Evolutionary conservation across 2,888 invertebrate genomes (phyloP).

Genomic region (Penaeus monodon): DNA sequence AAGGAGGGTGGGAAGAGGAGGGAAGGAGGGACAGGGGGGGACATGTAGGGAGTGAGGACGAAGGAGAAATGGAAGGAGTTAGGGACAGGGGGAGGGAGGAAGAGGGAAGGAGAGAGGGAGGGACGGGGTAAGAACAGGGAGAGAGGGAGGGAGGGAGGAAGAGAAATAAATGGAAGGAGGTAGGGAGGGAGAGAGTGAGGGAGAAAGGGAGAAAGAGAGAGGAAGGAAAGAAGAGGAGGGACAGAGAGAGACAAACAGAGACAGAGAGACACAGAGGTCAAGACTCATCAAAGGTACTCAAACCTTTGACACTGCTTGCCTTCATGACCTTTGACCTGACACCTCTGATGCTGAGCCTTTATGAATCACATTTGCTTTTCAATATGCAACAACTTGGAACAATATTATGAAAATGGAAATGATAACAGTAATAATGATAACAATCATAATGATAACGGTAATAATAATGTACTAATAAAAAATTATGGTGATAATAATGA

Average conservation of each 20-base stretch:
- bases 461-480: no score
- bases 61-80: not conserved
- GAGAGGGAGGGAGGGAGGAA: not conserved
- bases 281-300: no score
- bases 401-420: no score
- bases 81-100: not conserved
- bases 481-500: no score
- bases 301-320: no score
- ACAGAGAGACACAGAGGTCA: not conserved
- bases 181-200: not conserved
- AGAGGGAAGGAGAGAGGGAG: not conserved
- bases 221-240: not conserved
- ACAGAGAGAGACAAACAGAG: not conserved
- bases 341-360: no score
- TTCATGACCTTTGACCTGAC: no score
- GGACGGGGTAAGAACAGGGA: not conserved
- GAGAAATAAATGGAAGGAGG: not conserved
- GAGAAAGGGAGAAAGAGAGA: no score
- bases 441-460: no score
- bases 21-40: not conserved
- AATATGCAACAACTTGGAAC: no score
- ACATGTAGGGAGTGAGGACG: not conserved
- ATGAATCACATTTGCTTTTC: no score
- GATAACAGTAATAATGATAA: no score
- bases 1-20: not conserved